These are phyloP conservation scores for Acanthopagrus latus DNA, from an alignment of 2,797 vertebrate genomes.

Conservation along the genomic window DNA sequence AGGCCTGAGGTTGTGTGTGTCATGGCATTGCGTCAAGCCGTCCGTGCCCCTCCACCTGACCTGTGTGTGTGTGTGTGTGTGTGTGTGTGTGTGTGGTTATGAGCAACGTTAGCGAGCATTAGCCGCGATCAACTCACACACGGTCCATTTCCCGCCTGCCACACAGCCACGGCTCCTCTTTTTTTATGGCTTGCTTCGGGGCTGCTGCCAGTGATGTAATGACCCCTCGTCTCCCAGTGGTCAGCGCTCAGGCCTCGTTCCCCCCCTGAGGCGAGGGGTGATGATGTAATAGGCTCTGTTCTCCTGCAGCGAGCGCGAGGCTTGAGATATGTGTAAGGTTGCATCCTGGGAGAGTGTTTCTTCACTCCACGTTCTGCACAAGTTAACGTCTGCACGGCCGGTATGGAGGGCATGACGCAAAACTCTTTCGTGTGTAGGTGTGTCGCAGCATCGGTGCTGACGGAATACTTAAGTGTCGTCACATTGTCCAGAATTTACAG, in stretches of 20 bases:
- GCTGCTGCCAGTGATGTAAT: slow-evolving; percentile 77
- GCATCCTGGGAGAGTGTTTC: slow-evolving; percentile 6
- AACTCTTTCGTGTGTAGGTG: neutral
- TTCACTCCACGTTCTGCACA: slow-evolving; percentile 22
- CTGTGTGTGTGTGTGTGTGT: neutral
- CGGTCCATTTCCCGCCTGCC: slow-evolving; percentile 45
- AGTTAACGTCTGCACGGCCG: slow-evolving; percentile 17
- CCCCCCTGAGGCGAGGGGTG: slow-evolving; percentile 39
- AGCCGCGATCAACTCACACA: slow-evolving; percentile 47
- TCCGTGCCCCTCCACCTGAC: slow-evolving; percentile 51
- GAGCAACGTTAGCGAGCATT: slow-evolving; percentile 58
- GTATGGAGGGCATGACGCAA: slow-evolving; percentile 20
- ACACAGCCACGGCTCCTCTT: slow-evolving; percentile 36
- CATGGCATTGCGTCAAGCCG: slow-evolving; percentile 64
- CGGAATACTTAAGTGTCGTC: too few relatives aligned
- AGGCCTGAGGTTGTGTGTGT: slow-evolving; percentile 56
- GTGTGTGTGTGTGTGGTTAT: slow-evolving; percentile 20
- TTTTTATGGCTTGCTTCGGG: slow-evolving; percentile 57
- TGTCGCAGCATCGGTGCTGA: neutral
- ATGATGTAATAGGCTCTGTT: slow-evolving; percentile 69
- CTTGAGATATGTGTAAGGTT: slow-evolving; percentile 28
- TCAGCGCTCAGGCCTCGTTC: slow-evolving; percentile 54
- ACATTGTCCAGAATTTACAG: neutral
- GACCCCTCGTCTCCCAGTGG: slow-evolving; percentile 64
- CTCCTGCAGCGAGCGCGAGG: slow-evolving; percentile 26